Conservation (phyloP, 2,113 vertebrate species). For the Triplophysa rosa region DNA sequence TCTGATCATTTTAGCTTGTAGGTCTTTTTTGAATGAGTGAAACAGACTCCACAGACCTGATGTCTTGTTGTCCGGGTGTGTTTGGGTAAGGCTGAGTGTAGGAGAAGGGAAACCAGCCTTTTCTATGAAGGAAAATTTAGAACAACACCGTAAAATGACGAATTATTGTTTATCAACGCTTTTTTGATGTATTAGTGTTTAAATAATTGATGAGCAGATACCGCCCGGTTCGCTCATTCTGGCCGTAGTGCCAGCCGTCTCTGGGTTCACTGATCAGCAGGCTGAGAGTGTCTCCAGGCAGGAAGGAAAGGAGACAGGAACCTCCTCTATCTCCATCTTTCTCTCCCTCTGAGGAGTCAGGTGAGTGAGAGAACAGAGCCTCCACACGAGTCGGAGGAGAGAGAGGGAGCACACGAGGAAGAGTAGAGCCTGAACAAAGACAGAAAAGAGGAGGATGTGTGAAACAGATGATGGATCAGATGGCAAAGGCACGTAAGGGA, state of each 20-base stretch:
- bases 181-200: too few species aligned
- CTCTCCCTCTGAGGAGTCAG: slow-evolving; percentile 58
- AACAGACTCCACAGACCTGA: slow-evolving; percentile 58
- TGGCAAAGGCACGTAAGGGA: too few species aligned
- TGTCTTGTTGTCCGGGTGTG: slow-evolving; percentile 63
- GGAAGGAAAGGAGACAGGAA: slow-evolving; percentile 77
- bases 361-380: slow-evolving; percentile 72
- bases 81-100: slow-evolving; percentile 77
- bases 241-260: slow-evolving; percentile 85
- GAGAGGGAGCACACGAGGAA: slow-evolving; percentile 75
- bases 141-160: neutral
- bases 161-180: neutral
- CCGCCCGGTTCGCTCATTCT: slow-evolving; percentile 80
- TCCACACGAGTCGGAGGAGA: slow-evolving; percentile 65
- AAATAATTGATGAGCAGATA: slow-evolving; percentile 46
- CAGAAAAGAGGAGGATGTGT: neutral
- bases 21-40: neutral
- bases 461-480: neutral
- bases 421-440: slow-evolving; percentile 69
- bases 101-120: slow-evolving; percentile 87
- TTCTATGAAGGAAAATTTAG: slow-evolving; percentile 65
- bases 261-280: slow-evolving; percentile 81
- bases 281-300: slow-evolving; percentile 74
- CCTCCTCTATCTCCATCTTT: slow-evolving; percentile 53
- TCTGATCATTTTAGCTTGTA: neutral